These are phyloP conservation scores for Delia radicum DNA, from an alignment of 1,140 invertebrate species.

Conservation along the genomic window DNA sequence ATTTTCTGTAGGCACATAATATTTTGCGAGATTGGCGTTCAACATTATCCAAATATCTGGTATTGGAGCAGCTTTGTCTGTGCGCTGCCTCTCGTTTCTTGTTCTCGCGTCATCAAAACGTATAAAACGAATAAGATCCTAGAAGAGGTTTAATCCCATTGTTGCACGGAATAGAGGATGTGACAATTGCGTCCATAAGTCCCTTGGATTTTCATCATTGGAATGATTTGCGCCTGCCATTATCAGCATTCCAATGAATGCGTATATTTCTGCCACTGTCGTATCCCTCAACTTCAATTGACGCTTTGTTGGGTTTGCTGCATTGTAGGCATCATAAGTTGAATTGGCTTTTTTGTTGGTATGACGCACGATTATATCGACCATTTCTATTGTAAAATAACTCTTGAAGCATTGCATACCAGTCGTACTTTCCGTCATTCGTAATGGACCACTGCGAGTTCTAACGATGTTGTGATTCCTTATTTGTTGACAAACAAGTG, in stretches of 20 bases:
- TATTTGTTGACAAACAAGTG: constrained; percentile 29
- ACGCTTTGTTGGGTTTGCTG: neutral
- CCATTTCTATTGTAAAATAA: constrained; percentile 33
- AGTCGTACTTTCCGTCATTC: constrained; percentile 14
- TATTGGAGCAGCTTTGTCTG: too few species aligned
- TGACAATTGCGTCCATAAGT: too few species aligned
- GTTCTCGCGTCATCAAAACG: too few species aligned
- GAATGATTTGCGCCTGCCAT: too few species aligned
- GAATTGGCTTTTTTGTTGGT: constrained; percentile 38
- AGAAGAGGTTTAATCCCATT: too few species aligned
- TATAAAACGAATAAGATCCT: too few species aligned
- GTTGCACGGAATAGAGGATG: too few species aligned
- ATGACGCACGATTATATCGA: constrained; percentile 33
- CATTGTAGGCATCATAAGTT: constrained; percentile 33
- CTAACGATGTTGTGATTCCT: constrained; percentile 32
- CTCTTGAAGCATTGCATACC: constrained; percentile 31
- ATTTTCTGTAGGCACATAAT: too few species aligned
- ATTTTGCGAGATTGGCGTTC: too few species aligned
- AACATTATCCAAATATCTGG: too few species aligned
- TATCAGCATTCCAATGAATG: constrained; percentile 49
- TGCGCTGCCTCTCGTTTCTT: too few species aligned
- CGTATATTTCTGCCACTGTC: constrained; percentile 30
- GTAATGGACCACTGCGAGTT: constrained; percentile 29
- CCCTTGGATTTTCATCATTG: too few species aligned
- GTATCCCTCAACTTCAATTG: neutral